Base-by-base conservation (phyloP, 2,113 vertebrate genomes). In the Oxyura jamaicensis region DNA sequence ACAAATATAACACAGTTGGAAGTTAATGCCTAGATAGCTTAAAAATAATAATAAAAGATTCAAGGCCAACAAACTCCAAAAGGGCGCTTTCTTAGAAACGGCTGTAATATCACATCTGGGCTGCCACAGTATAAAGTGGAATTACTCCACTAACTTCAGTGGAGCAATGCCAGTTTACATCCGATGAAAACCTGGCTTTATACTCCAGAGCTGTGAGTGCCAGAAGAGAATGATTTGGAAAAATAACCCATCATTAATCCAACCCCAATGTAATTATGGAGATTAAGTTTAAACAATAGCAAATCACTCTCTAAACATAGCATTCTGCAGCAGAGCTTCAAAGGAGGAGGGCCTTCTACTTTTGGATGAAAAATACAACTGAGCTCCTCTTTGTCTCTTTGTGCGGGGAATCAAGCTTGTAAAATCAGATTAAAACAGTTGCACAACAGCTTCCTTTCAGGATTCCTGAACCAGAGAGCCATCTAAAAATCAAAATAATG, bases 371-470 rank as follows among this genome's bases (percentile, higher is more conserved):
- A 94, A 86, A 53, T 29, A 81, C 44, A 85, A 74, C 59, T 74
- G 88, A 92, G 67, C 48, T 90, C 39, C 48, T 95, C 74, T 95
- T 91, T 96, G 90, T 90, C 94, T 91, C 90, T 92, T 73, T 92
- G 41, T 89, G 63, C 93, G 94, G 83, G 91, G 86, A 96, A 94
- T 82, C 83, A 85, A 91, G 69, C 66, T 95, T 77, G 81, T 80
- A 94, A 93, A 96, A 97, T 91, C 88, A 91, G 95, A 96, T 95
- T 97, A 85, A 74, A 83, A 85, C 77, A 92, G 62, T 94, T 94
- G 66, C 88, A 95, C 91, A 96, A 93, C 93, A 91, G 81, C 77
- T 96, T 95, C 86, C 86, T 94, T 96, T 94, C 93, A 94, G 90
- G 77, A 95, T 92, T 96, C 74, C 68, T 89, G 74, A 96, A 93